Conservation (phyloP, 1,140 invertebrate species). For the Polypedilum vanderplanki region DNA sequence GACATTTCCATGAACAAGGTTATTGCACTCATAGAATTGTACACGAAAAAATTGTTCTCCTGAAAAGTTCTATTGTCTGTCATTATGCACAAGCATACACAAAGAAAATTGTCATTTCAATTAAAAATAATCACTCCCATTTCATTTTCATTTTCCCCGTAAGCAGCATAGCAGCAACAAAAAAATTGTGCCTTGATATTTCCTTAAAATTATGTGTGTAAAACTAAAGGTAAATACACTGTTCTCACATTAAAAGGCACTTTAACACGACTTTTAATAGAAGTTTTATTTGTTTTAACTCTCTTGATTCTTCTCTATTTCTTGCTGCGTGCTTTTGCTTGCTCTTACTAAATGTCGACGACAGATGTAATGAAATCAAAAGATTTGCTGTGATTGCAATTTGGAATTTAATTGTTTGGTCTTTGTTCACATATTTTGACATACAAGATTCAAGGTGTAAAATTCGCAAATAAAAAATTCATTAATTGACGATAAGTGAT, state of each 20-base stretch:
- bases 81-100: no score
- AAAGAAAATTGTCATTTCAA: no score
- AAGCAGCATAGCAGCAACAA: no score
- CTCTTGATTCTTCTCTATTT: neutral
- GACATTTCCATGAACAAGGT: no score
- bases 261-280: conserved; percentile 20
- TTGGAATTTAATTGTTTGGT: conserved; percentile 13
- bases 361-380: conserved; percentile 6
- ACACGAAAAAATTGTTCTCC: no score
- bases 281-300: conserved; percentile 25
- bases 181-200: neutral
- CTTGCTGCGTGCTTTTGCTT: neutral
- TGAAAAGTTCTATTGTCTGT: no score
- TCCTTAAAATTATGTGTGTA: conserved; percentile 10
- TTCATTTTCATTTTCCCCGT: no score
- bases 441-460: no score
- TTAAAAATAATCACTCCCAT: no score
- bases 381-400: neutral
- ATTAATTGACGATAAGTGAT: no score
- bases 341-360: neutral
- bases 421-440: neutral
- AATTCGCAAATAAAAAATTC: no score
- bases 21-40: no score
- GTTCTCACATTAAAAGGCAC: neutral
- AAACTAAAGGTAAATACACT: neutral